Evolutionary conservation across 2,113 vertebrate genomes (phyloP).

Genomic region (Labrus mixtus): DNA sequence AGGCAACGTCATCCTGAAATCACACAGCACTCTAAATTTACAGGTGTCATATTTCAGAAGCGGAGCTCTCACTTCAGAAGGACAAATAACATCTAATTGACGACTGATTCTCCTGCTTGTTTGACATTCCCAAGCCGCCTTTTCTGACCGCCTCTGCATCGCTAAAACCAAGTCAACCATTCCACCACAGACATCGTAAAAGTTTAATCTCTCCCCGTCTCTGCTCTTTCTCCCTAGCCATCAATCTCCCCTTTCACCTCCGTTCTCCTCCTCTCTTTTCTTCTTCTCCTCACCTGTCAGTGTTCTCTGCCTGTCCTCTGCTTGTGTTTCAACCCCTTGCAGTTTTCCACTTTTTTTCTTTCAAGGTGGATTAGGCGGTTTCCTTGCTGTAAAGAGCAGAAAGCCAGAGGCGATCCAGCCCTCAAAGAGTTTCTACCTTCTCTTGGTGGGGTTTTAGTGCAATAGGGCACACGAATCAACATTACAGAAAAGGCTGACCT

Average conservation of each 20-base stretch:
- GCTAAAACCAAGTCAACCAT: constrained; percentile 36
- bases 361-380: constrained; percentile 34
- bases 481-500: neutral
- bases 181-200: constrained; percentile 32
- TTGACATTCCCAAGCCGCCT: constrained; percentile 16
- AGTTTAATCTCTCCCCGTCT: constrained; percentile 29
- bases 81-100: constrained; percentile 24
- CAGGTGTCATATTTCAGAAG: neutral
- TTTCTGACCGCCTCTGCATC: neutral
- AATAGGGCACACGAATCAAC: neutral
- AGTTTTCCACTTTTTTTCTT: constrained; percentile 8
- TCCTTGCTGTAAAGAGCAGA: constrained; percentile 17
- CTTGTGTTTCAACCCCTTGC: constrained; percentile 4
- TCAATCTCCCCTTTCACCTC: constrained; percentile 33
- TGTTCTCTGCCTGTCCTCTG: neutral
- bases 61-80: neutral
- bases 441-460: neutral
- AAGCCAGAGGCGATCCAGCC: constrained; percentile 5
- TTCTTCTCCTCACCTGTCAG: neutral
- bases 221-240: constrained; percentile 8
- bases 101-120: neutral
- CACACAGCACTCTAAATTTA: neutral
- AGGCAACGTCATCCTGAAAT: neutral
- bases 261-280: neutral
- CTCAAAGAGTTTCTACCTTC: constrained; percentile 25